Conservation (phyloP, 1,140 invertebrate species). For the Riptortus pedestris region DNA sequence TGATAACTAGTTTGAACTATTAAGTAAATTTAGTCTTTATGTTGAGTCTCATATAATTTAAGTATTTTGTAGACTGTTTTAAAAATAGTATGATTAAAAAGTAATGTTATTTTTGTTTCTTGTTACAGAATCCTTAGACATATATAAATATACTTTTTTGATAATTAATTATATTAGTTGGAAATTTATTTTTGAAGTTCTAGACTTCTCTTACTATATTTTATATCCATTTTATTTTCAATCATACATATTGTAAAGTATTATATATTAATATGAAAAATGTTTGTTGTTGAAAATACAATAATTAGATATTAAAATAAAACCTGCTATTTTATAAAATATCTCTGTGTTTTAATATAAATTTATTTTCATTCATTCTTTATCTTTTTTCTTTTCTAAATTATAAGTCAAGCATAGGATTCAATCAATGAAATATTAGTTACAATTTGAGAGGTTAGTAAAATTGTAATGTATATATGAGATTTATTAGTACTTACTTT, state of each 20-base stretch:
- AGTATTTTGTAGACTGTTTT: background rate
- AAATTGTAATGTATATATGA: no score
- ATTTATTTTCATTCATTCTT: no score
- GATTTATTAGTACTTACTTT: no score
- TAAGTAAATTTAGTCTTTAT: background rate
- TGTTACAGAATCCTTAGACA: background rate
- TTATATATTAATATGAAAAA: background rate
- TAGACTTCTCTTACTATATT: background rate
- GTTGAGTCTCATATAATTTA: background rate
- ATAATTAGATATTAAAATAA: background rate
- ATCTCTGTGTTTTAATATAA: no score
- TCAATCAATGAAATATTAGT: no score
- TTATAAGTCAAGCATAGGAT: no score
- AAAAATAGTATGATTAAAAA: background rate
- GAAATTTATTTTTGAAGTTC: background rate
- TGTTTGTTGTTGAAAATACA: background rate
- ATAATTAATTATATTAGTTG: no score
- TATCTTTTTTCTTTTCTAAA: no score
- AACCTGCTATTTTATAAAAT: background rate
- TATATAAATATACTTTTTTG: background rate
- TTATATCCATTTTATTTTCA: background rate
- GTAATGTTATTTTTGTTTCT: background rate
- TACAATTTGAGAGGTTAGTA: no score
- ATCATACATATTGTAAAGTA: background rate
- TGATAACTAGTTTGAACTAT: background rate